Conservation (phyloP, 2,113 vertebrate genomes). For the Salvator merianae region DNA sequence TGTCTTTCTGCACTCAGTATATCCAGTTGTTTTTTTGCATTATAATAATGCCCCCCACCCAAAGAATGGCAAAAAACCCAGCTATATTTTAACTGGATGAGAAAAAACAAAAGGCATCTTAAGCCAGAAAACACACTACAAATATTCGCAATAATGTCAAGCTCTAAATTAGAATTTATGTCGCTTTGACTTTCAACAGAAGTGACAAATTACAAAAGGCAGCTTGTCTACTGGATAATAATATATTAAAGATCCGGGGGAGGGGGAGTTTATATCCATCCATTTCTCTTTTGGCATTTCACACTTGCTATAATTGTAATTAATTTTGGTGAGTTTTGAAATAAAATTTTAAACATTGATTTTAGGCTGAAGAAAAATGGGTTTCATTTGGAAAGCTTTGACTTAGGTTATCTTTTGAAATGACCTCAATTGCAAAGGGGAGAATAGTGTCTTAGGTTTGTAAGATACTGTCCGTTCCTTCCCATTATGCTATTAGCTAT, state of each 20-base stretch:
- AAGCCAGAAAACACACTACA: constrained; percentile 37
- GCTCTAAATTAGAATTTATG: constrained; percentile 65
- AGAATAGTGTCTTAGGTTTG: constrained; percentile 13
- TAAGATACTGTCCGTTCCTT: background rate
- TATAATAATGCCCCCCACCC: too few relatives aligned
- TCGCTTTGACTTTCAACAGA: constrained; percentile 52
- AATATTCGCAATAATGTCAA: constrained; percentile 49
- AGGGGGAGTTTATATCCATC: constrained; percentile 36
- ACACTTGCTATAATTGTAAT: constrained; percentile 57
- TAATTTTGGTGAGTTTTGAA: constrained; percentile 58
- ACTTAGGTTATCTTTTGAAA: constrained; percentile 35
- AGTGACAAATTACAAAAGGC: constrained; percentile 64
- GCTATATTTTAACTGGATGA: too few relatives aligned
- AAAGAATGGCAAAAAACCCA: too few relatives aligned
- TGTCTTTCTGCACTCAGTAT: too few relatives aligned
- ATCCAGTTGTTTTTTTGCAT: too few relatives aligned
- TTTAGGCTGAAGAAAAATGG: constrained; percentile 41
- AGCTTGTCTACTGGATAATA: constrained; percentile 49
- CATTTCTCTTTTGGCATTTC: constrained; percentile 60
- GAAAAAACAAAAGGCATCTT: too few relatives aligned
- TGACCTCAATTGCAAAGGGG: constrained; percentile 19
- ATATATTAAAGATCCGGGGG: constrained; percentile 39
- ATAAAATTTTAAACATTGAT: constrained; percentile 35
- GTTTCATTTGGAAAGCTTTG: constrained; percentile 41
- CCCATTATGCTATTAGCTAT: constrained; percentile 22